These are phyloP conservation scores for Salvelinus namaycush DNA, from an alignment of 2,113 vertebrate species.

Conservation along the genomic window DNA sequence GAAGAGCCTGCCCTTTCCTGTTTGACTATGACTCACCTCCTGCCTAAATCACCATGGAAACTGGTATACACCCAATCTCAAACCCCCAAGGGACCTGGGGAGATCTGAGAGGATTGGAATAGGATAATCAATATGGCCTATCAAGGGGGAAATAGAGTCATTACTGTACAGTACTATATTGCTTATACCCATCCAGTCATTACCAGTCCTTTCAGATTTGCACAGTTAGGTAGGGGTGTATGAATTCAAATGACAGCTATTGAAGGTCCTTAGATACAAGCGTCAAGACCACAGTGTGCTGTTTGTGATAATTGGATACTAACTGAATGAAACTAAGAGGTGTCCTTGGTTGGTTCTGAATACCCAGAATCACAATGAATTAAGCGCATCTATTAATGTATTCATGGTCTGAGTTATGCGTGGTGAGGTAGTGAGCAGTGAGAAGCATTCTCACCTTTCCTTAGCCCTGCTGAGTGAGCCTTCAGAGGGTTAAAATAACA, in stretches of 20 bases:
- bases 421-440: neutral
- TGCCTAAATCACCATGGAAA: constrained; percentile 2
- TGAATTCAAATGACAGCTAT: no score
- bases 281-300: neutral
- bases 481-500: constrained; percentile 22
- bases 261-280: no score
- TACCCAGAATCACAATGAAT: neutral
- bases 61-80: no score
- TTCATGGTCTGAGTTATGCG: neutral
- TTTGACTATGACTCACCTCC: constrained; percentile 50
- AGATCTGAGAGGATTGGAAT: no score
- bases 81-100: no score
- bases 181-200: no score
- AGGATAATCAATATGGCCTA: no score
- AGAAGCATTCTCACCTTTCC: neutral
- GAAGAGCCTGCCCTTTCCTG: constrained; percentile 71
- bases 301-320: neutral
- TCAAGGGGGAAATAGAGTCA: no score
- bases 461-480: neutral
- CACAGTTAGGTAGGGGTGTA: no score
- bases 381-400: neutral
- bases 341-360: neutral
- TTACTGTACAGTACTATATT: no score
- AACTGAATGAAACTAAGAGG: neutral
- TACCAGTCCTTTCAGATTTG: no score